Evolutionary conservation across 2,888 invertebrate species (phyloP), one percentile per base, ranked within the genome.

Genomic region (Parapristionchus giblindavisi): DNA sequence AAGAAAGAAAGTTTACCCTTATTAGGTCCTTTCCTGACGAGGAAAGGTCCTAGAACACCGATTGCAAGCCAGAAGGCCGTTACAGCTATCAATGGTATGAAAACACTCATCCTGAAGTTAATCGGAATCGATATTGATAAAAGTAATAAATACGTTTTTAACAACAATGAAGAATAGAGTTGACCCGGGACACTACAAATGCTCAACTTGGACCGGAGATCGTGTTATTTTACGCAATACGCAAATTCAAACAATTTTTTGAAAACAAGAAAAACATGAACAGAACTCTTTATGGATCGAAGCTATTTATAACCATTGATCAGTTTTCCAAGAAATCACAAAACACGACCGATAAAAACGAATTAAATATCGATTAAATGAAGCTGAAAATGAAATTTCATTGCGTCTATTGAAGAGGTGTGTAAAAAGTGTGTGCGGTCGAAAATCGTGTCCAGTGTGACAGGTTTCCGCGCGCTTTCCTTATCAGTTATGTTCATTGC

Each of bases 21-120:
- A 76, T 88, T 88, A 17, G 87, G 85, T 74, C 88, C 87, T 73
- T 84, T 84, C 58, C 88, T 87, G 17, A 88, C 85, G 29, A 88
- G 79, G 77, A 85, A 87, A 21, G 88, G 88, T 21, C 85, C 87
- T 29, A 86, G 87, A 70, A 85, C 82, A 72, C 88, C 88, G 76
- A 88, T 80, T 58, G 87, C 77, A 11, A 81, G 80, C 88, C 88
- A 88, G 77, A 88, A 88, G 34, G 87, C 84, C 32, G 88, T 85
- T 6, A 88, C 87, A 11, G 87, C 83, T 21, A 88, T 82, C 56
- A 88, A 80, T 66, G 88, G 88, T 77, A 88, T 83, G 75, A 85
- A 78, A 38, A 86, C 81, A 74, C 86, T 84, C 87, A 87, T 86
- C 21, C 56, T 56, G 21, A 56, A 56, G 21, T 56, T 8, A 17